Percentiles rank a stretch among this genome's conserved stretches.
Conservation (phyloP, 2,797 vertebrate species). For the Acomys russatus region DNA sequence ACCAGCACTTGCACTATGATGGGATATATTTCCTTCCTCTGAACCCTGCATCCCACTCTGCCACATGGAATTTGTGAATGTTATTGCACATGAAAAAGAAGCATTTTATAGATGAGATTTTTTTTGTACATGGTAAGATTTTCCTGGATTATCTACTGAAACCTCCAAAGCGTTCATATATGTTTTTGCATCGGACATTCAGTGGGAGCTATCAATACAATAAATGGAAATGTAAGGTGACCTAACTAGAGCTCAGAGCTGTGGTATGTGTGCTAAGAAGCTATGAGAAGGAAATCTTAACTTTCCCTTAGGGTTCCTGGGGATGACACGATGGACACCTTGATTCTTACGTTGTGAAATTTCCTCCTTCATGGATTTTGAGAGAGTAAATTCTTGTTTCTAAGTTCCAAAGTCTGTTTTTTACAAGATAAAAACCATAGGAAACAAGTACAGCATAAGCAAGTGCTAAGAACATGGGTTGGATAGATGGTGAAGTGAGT, state of each 20-base stretch:
- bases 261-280: too few relatives aligned
- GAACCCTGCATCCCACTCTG: fast-evolving
- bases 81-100: background rate
- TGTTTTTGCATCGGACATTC: too few relatives aligned
- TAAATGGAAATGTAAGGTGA: background rate
- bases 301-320: background rate
- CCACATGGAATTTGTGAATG: background rate
- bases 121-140: background rate
- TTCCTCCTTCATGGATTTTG: background rate
- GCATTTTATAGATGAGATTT: background rate
- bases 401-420: background rate
- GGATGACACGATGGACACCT: background rate
- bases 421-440: background rate
- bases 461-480: background rate
- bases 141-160: background rate
- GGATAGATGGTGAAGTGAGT: background rate
- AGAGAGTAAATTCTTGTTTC: background rate
- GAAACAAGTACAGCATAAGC: background rate
- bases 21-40: background rate
- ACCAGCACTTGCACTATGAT: background rate
- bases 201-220: background rate
- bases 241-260: background rate
- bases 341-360: background rate
- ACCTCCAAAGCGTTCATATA: background rate
- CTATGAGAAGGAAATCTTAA: background rate